Base-by-base conservation (phyloP, 2,888 invertebrate species). In the Clistopyga incitator region DNA sequence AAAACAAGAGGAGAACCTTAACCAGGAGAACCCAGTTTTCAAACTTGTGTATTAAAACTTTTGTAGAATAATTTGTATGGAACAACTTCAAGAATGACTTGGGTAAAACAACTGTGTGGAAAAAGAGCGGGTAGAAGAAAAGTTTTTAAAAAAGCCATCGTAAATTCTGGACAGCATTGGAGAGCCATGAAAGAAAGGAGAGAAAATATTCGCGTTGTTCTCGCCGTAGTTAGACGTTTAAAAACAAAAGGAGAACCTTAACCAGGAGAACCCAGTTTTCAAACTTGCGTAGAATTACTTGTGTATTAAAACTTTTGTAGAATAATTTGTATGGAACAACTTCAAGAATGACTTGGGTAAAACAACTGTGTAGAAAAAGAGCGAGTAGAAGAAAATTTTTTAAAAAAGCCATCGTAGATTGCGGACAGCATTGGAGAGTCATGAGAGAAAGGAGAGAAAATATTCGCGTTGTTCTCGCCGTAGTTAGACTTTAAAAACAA, bases 361-460 rank as follows among this genome's bases (percentile, higher is more conserved):
- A n/a, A n/a, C n/a, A n/a, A n/a, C n/a, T n/a, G n/a, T n/a, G n/a
- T n/a, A n/a, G n/a, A n/a, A n/a, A n/a, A n/a, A 64, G 34, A n/a
- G 8, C 20, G 18, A 18, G 64, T 38, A 18, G 23, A 38, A 64
- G 64, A 25, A 11, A 15, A 15, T 59, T 38, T n/a, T 20, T 15
- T 45, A 42, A 34, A 38, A 70, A 80, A 74, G 45, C 13, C n/a
- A 67, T 79, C 79, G 79, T 79, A 72, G 67, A 67, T 79, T 67
- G 29, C 50, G 15, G 47, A 59, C 56, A 20, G 56, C 67, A 34
- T 59, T 38, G 6, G 47, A 67, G 15, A 56, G 38, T 13, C 42
- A 38, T 45, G 56, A 54, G 25, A 47, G 64, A 56, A 11, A 54
- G 45, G 38, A 61, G 38, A 61, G 38, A 71, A 71, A 54, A 52